Evolutionary conservation across 2,797 vertebrate species (phyloP).

Genomic region (Gobionotothen gibberifrons): DNA sequence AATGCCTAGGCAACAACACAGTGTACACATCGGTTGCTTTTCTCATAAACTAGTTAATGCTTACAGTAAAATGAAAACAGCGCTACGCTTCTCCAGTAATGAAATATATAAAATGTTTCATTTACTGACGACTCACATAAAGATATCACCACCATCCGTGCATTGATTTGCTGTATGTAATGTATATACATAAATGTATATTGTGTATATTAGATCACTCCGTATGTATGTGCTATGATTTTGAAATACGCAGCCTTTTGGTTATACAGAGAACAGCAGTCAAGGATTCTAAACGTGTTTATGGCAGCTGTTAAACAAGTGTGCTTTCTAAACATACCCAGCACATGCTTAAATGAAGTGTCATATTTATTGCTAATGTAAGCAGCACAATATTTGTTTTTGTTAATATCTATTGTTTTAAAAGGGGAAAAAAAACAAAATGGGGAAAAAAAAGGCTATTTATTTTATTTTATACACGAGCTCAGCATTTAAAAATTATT

Average conservation of each 20-base stretch:
- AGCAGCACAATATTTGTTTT: constrained; percentile 77
- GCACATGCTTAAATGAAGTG: constrained; percentile 68
- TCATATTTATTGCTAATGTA: constrained; percentile 79
- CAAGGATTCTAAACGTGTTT: constrained; percentile 67
- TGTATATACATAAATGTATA: constrained; percentile 83
- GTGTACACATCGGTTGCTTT: constrained; percentile 70
- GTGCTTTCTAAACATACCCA: constrained; percentile 69
- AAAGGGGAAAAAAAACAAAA: constrained; percentile 38
- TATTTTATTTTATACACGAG: constrained; percentile 85
- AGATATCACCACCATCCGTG: constrained; percentile 74
- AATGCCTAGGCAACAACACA: constrained; percentile 56
- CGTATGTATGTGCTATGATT: constrained; percentile 73
- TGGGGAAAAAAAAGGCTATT: constrained; percentile 74
- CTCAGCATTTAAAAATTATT: constrained; percentile 80
- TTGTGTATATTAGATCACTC: constrained; percentile 81
- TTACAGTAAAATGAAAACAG: constrained; percentile 74
- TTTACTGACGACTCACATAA: constrained; percentile 62
- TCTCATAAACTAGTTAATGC: constrained; percentile 69
- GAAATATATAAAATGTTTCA: constrained; percentile 63
- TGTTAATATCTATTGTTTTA: constrained; percentile 72
- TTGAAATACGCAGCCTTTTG: constrained; percentile 62
- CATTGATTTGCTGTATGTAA: constrained; percentile 83
- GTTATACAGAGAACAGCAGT: constrained; percentile 63
- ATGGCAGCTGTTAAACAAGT: constrained; percentile 74
- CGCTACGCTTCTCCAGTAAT: constrained; percentile 66